Base-by-base conservation (phyloP, 2,888 invertebrate species). In the Drosophila antonietae region DNA sequence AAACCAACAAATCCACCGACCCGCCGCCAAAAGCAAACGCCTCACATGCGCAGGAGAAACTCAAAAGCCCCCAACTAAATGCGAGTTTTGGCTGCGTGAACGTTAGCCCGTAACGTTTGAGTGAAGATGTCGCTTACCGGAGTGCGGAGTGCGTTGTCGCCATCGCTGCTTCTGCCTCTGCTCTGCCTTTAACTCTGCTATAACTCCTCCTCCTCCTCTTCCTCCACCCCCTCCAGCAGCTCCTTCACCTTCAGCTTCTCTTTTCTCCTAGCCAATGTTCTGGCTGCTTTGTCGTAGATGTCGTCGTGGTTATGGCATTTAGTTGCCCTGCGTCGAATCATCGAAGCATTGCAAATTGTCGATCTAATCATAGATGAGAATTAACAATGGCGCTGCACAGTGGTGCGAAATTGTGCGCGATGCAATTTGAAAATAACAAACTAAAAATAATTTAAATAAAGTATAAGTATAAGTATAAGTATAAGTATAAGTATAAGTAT, bases 321-420 rank as follows among this genome's bases (percentile, higher is more conserved):
- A 75, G 67, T 73, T 69, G 75, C 88, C 75, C 71, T 75, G 67
- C 81, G 84, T 87, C 84, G 85, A 73, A 69, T 79, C 83, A 90
- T 89, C 91, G 90, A 91, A 89, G 77, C 91, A 82, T 90, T 81
- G 82, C 85, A 86, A 88, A 89, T 90, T 88, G 78, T 78, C 79
- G 80, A 90, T 88, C 83, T 90, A 90, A 91, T 91, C 84, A 82
- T 59, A 81, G 68, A 61, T 58, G 57, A 55, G 37, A 52, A 62
- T 53, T 23, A 49, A 55, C 53, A 20, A 33, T 55, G 14, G 52
- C 46, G 49, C 44, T 28, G 49, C 68, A 69, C 81, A 68, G 72
- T 78, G 73, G 68, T 14, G 31, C 60, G 28, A 59, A 49, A 41
- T 7, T 43, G 12, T 10, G 33, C 12, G 15, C 7, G 23, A 28